Base-by-base conservation (phyloP, 2,888 invertebrate genomes). In the Rhagonycha lutea region DNA sequence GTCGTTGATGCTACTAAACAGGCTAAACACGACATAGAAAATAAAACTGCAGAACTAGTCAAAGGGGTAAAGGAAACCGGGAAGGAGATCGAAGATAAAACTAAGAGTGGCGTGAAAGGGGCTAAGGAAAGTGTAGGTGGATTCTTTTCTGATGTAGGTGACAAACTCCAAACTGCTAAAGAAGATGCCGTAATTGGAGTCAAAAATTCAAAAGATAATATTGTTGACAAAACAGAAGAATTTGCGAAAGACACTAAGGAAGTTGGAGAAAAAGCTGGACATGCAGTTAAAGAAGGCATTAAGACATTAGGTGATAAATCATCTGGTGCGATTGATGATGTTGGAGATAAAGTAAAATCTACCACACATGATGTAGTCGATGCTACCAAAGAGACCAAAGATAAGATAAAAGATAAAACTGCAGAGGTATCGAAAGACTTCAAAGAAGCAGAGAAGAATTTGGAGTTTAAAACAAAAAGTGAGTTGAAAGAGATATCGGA, bases 11-110 rank as follows among this genome's bases (percentile, higher is more conserved):
- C 68, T 9, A 61, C 69, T 3, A 61, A 61, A 61, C 28, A 61
- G 5, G 78, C 80, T 24, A 79, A 78, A 29, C 82, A 83, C 61
- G 79, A 80, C 63, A 68, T 77, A n/a, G 80, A 81, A 63, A 83
- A 84, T 14, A 80, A 74, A 9, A 68, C 79, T 0, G 80, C 81
- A 0, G 83, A 83, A 4, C 79, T 80, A 0, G 77, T 23, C 73
- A 76, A 47, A 79, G 76, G 72, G 10, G n/a, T 11, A 28, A 68
- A 68, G 18, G 2, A 68, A 9, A 14, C 29, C 2, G 28, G 7
- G 0, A n/a, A 14, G n/a, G 68, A 68, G 5, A 2, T 32, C 14
- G 32, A 24, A 32, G 68, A n/a, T 14, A 69, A 73, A 29, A 61
- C 68, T 14, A 28, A 68, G 11, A 68, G 18, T 7, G 68, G 29